These are phyloP conservation scores for Dicentrarchus labrax DNA, from an alignment of 2,113 vertebrate genomes.

Conservation along the genomic window DNA sequence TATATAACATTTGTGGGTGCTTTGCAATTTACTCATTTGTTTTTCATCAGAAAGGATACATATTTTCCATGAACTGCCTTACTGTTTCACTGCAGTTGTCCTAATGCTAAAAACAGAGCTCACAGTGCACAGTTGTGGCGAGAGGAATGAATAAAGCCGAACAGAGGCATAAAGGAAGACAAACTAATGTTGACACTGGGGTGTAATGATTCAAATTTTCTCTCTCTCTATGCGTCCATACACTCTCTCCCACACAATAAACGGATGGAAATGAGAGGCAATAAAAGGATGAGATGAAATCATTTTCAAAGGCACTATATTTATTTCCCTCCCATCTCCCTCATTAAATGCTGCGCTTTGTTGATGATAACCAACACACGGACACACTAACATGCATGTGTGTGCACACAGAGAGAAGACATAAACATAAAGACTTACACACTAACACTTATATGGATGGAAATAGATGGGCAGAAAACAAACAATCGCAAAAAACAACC, in stretches of 20 bases:
- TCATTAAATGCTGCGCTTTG: slow-evolving; percentile 63
- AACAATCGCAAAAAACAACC: not conserved
- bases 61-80: slow-evolving; percentile 9
- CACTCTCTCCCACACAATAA: slow-evolving; percentile 64
- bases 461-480: slow-evolving; percentile 14
- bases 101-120: slow-evolving; percentile 37
- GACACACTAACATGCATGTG: slow-evolving; percentile 36
- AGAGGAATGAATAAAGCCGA: slow-evolving; percentile 47
- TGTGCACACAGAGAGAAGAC: not conserved
- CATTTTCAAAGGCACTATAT: slow-evolving; percentile 70
- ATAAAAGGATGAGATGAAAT: slow-evolving; percentile 78
- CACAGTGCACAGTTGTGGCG: slow-evolving; percentile 13
- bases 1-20: not conserved
- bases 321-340: slow-evolving; percentile 62
- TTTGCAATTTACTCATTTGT: not conserved
- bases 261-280: slow-evolving; percentile 75
- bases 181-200: slow-evolving; percentile 73
- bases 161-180: slow-evolving; percentile 54
- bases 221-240: slow-evolving; percentile 42
- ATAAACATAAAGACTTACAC: not conserved
- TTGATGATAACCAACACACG: slow-evolving; percentile 44
- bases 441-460: slow-evolving; percentile 20
- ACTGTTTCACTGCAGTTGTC: slow-evolving; percentile 23
- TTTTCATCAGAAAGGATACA: slow-evolving; percentile 10
- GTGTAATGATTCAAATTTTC: slow-evolving; percentile 68